A percentile compares a stretch with the other conserved stretches of the same genome.
phyloP scores from a whole-genome alignment of 2,797 vertebrate genomes.

The Coregonus suidteri region DNA sequence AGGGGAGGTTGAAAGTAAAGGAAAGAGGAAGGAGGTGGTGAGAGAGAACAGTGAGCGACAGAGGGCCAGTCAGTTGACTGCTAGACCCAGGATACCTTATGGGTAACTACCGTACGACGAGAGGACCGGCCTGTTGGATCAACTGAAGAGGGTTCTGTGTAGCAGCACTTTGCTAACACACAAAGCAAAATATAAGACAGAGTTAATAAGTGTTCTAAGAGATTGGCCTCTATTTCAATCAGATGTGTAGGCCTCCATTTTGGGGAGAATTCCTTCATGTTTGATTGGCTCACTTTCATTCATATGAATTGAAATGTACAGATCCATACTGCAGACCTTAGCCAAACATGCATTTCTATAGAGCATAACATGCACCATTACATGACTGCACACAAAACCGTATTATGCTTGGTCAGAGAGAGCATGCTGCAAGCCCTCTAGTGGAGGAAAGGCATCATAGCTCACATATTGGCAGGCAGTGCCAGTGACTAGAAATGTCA shows the following conservation, averaged over 20 bases:
- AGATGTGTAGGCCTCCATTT: not conserved
- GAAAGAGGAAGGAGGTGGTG: conserved; percentile 45
- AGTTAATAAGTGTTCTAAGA: not conserved
- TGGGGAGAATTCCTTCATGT: not conserved
- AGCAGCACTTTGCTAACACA: not conserved
- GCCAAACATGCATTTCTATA: no score
- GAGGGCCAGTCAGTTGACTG: not conserved
- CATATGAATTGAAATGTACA: no score
- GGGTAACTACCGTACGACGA: conserved; percentile 13
- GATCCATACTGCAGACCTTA: no score
- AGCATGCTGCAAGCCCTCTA: conserved; percentile 51
- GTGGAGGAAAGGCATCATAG: conserved; percentile 53
- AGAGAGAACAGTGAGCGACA: conserved; percentile 46
- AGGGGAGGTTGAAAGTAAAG: conserved; percentile 12
- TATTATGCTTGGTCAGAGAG: conserved; percentile 29
- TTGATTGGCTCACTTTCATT: conserved; percentile 17
- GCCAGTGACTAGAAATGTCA: conserved; percentile 32
- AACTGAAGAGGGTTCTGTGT: not conserved
- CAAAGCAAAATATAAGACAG: not conserved
- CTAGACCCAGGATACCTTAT: conserved; percentile 36
- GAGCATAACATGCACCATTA: not conserved
- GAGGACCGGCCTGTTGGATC: no score
- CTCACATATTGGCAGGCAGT: conserved; percentile 35
- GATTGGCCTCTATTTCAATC: not conserved
- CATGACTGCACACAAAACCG: not conserved